Evolutionary conservation across 2,888 invertebrate genomes (phyloP), one percentile per base, ranked within the genome.

Genomic region (Thelaira solivaga): DNA sequence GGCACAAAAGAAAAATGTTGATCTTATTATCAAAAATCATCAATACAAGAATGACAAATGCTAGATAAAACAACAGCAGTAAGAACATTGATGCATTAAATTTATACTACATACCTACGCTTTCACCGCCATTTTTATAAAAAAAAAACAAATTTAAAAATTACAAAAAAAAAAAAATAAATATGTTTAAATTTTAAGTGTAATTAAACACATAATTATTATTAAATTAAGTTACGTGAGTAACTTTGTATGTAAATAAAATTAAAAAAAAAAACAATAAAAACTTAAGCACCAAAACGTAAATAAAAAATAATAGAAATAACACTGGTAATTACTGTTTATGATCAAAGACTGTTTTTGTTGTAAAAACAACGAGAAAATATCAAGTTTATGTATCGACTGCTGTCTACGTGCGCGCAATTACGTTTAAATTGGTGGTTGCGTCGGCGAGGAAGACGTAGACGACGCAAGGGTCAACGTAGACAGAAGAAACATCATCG

Each of bases 1-100:
- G n/a, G n/a, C n/a, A n/a, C n/a, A n/a, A n/a, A n/a, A n/a, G n/a
- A 85, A 87, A 86, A 85, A 83, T 85, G 81, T 84, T 84, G 77
- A 82, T 83, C 80, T 83, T 7, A 55, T 43, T 13, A 26, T 8
- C 22, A 53, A 29, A 41, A 82, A 82, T 73, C 53, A 55, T 22
- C 49, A 77, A 68, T 4, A 47, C 24, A 59, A 59, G 13, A 7
- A 41, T 29, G 49, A 36, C 36, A 34, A 26, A 4, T 26, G 26
- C 6, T 26, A 67, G 31, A 51, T 29, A 29, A 47, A 61, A 41
- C 24, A 22, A 57, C 49, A 57, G 22, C 68, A 61, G n/a, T n/a
- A n/a, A 43, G 16, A 51, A 53, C 51, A 43, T 31, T 43, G 41
- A 53, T 53, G 22, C 57, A 59, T 64, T 45, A 24, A 65, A 65